Conservation (phyloP, 1,140 invertebrate genomes). For the Venustaconcha ellipsiformis region DNA sequence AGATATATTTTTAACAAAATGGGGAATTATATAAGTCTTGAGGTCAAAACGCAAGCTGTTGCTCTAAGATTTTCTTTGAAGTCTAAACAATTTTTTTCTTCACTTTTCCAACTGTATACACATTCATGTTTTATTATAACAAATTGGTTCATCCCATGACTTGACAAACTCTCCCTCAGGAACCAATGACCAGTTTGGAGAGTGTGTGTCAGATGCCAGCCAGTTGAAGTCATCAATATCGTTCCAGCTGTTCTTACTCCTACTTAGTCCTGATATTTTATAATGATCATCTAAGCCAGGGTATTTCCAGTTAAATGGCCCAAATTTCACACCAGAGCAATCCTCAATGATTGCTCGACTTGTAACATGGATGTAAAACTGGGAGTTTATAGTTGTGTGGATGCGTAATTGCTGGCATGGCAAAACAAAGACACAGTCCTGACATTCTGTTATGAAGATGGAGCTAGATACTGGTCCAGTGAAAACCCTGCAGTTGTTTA, state of each 20-base stretch:
- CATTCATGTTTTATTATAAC: too few species aligned
- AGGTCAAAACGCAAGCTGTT: too few species aligned
- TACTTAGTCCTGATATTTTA: conserved; percentile 79
- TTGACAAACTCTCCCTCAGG: conserved; percentile 39
- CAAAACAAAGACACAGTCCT: conserved; percentile 84
- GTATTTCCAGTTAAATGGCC: conserved; percentile 88
- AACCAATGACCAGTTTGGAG: conserved; percentile 87
- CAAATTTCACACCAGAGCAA: conserved; percentile 82
- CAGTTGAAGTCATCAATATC: conserved; percentile 95
- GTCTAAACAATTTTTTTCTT: too few species aligned
- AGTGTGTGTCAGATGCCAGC: conserved; percentile 85
- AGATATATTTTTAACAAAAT: too few species aligned
- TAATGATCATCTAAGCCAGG: conserved; percentile 79
- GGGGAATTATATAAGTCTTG: too few species aligned
- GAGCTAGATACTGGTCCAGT: conserved; percentile 91
- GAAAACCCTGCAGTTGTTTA: conserved; percentile 79
- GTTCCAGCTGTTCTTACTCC: conserved; percentile 84
- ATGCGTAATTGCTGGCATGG: conserved; percentile 94
- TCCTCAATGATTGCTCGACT: conserved; percentile 97
- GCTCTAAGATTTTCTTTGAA: too few species aligned
- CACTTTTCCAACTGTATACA: too few species aligned
- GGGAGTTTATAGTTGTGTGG: conserved; percentile 82
- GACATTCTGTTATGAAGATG: conserved; percentile 88
- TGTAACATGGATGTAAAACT: conserved; percentile 92
- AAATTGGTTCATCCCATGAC: too few species aligned